Percentiles rank a stretch among this genome's conserved stretches.
These are phyloP conservation scores for Bicyclus anynana DNA, from an alignment of 1,140 invertebrate species.

Conservation along the genomic window DNA sequence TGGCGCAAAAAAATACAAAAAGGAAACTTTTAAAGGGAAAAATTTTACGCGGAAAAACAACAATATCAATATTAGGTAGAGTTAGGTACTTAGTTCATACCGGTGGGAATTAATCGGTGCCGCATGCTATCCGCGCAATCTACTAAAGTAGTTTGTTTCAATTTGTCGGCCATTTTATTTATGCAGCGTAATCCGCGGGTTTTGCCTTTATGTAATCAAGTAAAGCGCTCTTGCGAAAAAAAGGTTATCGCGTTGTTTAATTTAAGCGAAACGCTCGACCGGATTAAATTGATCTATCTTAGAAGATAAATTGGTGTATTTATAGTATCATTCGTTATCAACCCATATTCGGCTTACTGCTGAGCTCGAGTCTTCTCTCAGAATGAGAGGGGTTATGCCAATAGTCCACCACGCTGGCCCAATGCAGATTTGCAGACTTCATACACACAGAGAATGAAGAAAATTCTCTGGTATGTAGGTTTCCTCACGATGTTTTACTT, in stretches of 20 bases:
- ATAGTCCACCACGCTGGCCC: too few species aligned
- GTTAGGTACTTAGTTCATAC: neutral
- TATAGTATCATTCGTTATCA: too few species aligned
- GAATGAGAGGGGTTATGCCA: too few species aligned
- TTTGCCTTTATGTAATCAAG: conserved; percentile 15
- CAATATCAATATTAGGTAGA: neutral
- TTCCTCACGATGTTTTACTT: too few species aligned
- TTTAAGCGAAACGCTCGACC: neutral
- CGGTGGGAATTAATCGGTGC: conserved; percentile 8
- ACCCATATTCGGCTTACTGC: too few species aligned
- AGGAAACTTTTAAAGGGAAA: too few species aligned
- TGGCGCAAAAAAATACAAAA: too few species aligned
- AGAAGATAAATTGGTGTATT: neutral
- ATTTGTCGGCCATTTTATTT: conserved; percentile 15
- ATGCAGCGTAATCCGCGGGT: conserved; percentile 5
- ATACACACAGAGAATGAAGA: too few species aligned
- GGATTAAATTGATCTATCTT: neutral
- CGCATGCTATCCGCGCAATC: conserved; percentile 6
- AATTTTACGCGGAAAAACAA: neutral
- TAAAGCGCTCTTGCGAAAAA: neutral
- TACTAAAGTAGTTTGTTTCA: conserved; percentile 12
- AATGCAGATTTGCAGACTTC: too few species aligned
- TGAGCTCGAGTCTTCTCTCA: too few species aligned
- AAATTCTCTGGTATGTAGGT: too few species aligned
- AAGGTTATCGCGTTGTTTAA: conserved; percentile 2